A percentile compares a stretch with the other conserved stretches of the same genome.
Conservation (phyloP, 2,113 vertebrate genomes). For the Gobio gobio region DNA sequence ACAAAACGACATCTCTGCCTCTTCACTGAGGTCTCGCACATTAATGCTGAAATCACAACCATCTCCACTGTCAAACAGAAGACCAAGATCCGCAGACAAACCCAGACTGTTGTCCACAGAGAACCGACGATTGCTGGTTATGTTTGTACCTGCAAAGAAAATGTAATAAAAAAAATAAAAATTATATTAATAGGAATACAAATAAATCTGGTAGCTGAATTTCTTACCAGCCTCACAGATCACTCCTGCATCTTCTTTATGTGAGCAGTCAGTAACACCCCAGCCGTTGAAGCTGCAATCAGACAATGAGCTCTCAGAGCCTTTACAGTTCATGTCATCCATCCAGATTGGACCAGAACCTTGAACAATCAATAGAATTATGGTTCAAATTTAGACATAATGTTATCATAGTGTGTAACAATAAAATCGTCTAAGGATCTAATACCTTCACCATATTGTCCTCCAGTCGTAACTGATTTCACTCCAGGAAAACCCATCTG, state of each 20-base stretch:
- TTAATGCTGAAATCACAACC: no score
- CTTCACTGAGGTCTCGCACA: no score
- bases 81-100: no score
- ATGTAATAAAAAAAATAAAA: no score
- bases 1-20: no score
- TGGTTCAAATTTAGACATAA: not conserved
- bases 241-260: slow-evolving; percentile 76
- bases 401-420: not conserved
- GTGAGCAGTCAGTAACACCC: slow-evolving; percentile 73
- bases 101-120: no score
- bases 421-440: no score
- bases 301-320: slow-evolving; percentile 73
- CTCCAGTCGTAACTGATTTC: slow-evolving; percentile 59
- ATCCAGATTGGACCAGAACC: slow-evolving; percentile 75
- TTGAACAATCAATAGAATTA: no score
- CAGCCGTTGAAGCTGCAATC: slow-evolving; percentile 72
- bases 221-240: slow-evolving; percentile 70
- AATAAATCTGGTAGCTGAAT: not conserved
- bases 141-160: no score
- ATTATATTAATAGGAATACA: not conserved
- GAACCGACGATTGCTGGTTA: no score
- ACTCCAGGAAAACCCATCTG: slow-evolving; percentile 72
- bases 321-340: slow-evolving; percentile 75
- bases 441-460: slow-evolving; percentile 70
- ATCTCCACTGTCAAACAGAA: no score